Base-by-base conservation (phyloP, 2,888 invertebrate species). In the Idaea aversata region DNA sequence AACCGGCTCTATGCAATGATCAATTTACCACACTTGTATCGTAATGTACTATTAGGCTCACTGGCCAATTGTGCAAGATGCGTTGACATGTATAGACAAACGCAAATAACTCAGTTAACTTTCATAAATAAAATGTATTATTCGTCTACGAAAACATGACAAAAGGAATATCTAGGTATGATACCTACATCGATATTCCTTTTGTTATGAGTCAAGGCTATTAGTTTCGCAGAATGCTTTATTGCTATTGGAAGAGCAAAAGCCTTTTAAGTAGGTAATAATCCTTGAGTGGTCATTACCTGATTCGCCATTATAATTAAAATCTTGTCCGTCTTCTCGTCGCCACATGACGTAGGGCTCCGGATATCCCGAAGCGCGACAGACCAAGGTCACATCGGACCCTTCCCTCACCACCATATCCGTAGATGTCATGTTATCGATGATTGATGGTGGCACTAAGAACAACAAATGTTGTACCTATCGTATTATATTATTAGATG, bases 271-370 rank as follows among this genome's bases (percentile, higher is more conserved):
- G 47, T 47, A 47, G 47, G 47, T 47, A 47, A 47, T 47, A 47
- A 47, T 47, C 47, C 47, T 47, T 47, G 47, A 47, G 58, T 59
- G 15, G 15, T 64, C 63, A 36, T 70, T 93, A 97, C 97, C 97
- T 85, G 95, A 95, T 86, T 97, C 96, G 61, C 97, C 97, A 80
- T 97, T 97, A 90, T 97, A 97, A 89, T 96, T 95, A 91, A 98
- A 97, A 86, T 97, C 96, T 80, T 96, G 96, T 70, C 97, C 97
- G 84, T 98, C 98, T 87, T 98, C 98, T 63, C 98, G 93, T 62
- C 97, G 93, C 98, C 98, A 98, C 96, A 97, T 97, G 78, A 98
- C 97, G 86, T 97, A 97, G 63, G 98, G 98, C 82, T 97, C 97
- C 0, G 97, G 97, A 88, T 97, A 97, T 74, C 98, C 98, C 35